phyloP scores from a whole-genome alignment of 2,113 vertebrate species.

The cat (Felis catus) region F.catus_Fca126_mat1.0 CM031421.1:97971501-97972000 shows the following conservation, averaged over 20 bases:
- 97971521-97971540: neutral
- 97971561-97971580: neutral
- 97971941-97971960: neutral
- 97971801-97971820: neutral
- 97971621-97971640: too few species aligned
- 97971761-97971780: too few species aligned
- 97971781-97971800: too few species aligned
- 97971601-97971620: too few species aligned
- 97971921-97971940: neutral
- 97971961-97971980: neutral
- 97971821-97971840: neutral
- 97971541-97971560: neutral
- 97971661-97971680: too few species aligned
- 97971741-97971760: too few species aligned
- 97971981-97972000: fast-evolving
- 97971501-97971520: neutral
- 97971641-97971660: too few species aligned
- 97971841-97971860: neutral
- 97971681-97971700: too few species aligned
- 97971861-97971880: neutral
- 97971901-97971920: neutral
- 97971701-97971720: too few species aligned
- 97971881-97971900: neutral
- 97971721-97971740: too few species aligned
- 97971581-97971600: too few species aligned